Base-by-base conservation (phyloP, 92 coral and sea anemone species). In the Paramuricea clavata region DNA sequence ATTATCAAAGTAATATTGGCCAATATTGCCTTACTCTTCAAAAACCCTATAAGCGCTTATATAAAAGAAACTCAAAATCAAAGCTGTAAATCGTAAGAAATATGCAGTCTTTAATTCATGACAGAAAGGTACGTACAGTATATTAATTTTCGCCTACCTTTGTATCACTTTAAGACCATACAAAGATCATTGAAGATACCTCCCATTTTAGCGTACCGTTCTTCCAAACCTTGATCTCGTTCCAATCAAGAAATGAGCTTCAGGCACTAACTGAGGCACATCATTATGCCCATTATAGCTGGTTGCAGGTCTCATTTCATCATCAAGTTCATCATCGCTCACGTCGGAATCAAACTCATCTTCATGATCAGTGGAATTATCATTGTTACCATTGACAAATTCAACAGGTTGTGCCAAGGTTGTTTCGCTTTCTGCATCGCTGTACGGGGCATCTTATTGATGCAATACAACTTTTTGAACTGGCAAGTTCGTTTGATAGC, bases 151-250 rank as follows among this genome's bases (percentile, higher is more conserved):
- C 12, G 49, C 49, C 49, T 42, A 42, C 12, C 49, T 42, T 42
- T 42, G 49, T 42, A 42, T 42, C 49, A 42, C 49, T 42, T 42
- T 42, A 42, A 42, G 49, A 42, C 49, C 49, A 42, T 47, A 47
- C 2, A 47, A 47, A 8, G 19, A 47, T 47, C 19, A 15, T 8
- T 47, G 10, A 47, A 47, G 54, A 47, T 47, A 83, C 32, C 87
- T 83, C 57, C 81, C 69, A 70, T 52, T 83, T n/a, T 71, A 83
- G n/a, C 87, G 27, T 57, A 72, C 72, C 71, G 87, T 44, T 68
- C 81, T 23, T 36, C 87, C 81, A 83, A 83, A 83, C 49, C 87
- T 71, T 21, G 70, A 70, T 26, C 81, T 83, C 36, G 81, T 44
- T 33, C 81, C 87, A 44, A 70, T 31, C 2, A 83, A 52, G 77